Conservation (phyloP, 2,113 vertebrate genomes). For the Gobius niger region DNA sequence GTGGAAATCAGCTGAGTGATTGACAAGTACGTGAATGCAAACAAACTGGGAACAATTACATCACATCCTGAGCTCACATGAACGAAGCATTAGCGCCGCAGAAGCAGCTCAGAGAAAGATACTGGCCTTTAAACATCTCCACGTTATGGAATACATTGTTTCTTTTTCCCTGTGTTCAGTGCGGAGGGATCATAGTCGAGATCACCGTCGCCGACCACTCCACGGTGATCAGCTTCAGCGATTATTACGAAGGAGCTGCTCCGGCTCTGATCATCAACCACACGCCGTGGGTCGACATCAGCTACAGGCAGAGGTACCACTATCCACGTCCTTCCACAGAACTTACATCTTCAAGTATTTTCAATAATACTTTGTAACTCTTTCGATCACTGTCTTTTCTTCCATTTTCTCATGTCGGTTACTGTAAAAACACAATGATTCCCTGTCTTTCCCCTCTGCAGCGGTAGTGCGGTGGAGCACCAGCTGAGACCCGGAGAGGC, state of each 20-base stretch:
- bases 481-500: constrained; percentile 81
- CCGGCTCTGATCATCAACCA: constrained; percentile 93
- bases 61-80: too few species aligned
- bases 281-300: constrained; percentile 78
- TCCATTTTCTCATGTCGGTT: background rate
- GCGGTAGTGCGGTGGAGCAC: constrained; percentile 71
- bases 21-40: too few species aligned
- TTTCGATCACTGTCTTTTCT: background rate
- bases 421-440: background rate
- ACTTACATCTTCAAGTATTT: too few species aligned
- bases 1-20: too few species aligned
- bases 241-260: constrained; percentile 92
- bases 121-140: background rate
- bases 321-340: too few species aligned
- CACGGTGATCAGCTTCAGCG: constrained; percentile 84
- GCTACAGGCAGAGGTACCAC: constrained; percentile 74
- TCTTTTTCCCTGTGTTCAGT: constrained; percentile 67
- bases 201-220: constrained; percentile 87
- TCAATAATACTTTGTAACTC: too few species aligned
- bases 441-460: constrained; percentile 37
- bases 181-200: constrained; percentile 86
- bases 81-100: too few species aligned
- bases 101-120: too few species aligned
- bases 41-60: too few species aligned
- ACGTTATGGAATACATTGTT: background rate